Evolutionary conservation across 2,113 vertebrate species (phyloP), one percentile per base, ranked within the genome.

Genomic region (Recurvirostra avosetta): DNA sequence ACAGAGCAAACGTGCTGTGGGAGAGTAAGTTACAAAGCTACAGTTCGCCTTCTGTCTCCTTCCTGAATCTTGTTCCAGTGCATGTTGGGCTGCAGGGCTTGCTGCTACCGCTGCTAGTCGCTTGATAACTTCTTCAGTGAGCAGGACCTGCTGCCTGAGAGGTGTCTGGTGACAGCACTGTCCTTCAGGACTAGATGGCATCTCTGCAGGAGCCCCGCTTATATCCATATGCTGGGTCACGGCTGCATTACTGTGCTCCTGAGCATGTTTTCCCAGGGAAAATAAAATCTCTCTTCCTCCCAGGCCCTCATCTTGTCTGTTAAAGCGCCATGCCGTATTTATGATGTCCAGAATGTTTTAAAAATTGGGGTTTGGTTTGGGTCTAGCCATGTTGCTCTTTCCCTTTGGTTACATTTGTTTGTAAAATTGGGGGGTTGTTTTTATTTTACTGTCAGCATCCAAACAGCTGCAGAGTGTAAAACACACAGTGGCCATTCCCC

Each of bases 281-380:
- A 88, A 91, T 77, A 91, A 93, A 92, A 36, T 6, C 53, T 58
- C 26, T 40, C 3, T 29, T 62, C 27, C 22, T 80, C 21, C 29
- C 43, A 47, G 22, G 10, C 5, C 26, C 38, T 38, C 25, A 11
- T 26, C 27, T 38, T 63, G 52, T 30, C 38, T 53, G 0, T 77
- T 43, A 6, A 29, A 29, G 41, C 25, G 30, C 56, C 3, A 2
- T 38, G 30, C 23, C 0, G 0, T 8, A 6, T 63, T 84, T 30
- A 12, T 5, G 5, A 30, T 22, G 6, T 20, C 40, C 68, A 40
- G 12, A 34, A 55, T 7, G 14, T 20, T 63, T 53, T 45, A 14
- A 32, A 53, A 90, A 15, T 0, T 4, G 8, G 2, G 3, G 3
- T 36, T 67, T 30, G 56, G 8, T 36, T 56, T 45, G 50, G 10